phyloP scores from a whole-genome alignment of 1,140 invertebrate genomes.

The Drosophila elegans region DNA sequence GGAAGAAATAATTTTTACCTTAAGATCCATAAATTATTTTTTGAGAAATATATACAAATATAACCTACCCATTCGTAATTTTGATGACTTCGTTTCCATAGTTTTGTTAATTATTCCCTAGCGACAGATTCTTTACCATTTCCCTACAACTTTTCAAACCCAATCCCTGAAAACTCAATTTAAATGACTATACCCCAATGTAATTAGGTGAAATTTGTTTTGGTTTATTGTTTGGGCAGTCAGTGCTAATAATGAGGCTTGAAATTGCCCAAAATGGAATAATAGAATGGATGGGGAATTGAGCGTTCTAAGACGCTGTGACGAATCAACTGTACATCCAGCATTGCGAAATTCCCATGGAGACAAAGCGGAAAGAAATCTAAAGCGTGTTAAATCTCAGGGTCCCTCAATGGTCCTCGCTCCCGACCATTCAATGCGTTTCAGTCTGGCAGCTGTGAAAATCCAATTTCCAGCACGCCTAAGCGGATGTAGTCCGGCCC shows the following conservation, averaged over 20 bases:
- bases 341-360: constrained; percentile 36
- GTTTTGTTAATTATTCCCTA: background rate
- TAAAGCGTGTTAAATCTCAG: constrained; percentile 71
- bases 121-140: background rate
- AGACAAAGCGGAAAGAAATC: constrained; percentile 22
- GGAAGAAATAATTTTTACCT: too few species aligned
- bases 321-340: constrained; percentile 36
- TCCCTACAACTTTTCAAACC: background rate
- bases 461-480: constrained; percentile 70
- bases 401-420: constrained; percentile 48
- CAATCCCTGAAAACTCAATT: constrained; percentile 37
- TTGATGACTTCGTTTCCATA: background rate
- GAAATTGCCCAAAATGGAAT: constrained; percentile 56
- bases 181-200: constrained; percentile 40
- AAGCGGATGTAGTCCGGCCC: constrained; percentile 71
- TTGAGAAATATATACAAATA: background rate
- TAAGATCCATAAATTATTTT: too few species aligned
- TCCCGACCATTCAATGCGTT: constrained; percentile 35
- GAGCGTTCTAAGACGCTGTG: constrained; percentile 25
- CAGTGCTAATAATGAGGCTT: constrained; percentile 67
- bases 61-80: too few species aligned
- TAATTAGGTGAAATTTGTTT: constrained; percentile 51
- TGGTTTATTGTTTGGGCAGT: constrained; percentile 40
- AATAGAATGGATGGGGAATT: constrained; percentile 24
- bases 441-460: constrained; percentile 75